Conservation (phyloP, 2,797 vertebrate genomes). For the Sorex maritimensis region DNA sequence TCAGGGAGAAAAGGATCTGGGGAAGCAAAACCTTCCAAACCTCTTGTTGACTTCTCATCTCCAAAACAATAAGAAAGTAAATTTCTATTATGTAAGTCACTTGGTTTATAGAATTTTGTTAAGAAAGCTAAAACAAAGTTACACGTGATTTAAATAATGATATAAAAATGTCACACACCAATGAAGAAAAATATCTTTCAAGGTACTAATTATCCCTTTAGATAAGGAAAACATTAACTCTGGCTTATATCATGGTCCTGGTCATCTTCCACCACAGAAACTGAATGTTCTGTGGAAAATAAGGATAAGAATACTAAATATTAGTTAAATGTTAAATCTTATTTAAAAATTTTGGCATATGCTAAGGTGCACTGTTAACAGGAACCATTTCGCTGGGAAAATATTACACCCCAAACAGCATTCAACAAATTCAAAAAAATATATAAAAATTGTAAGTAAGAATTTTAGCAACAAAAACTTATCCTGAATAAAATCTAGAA, state of each 20-base stretch:
- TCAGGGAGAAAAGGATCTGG: background rate
- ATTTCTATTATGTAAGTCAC: too few species aligned
- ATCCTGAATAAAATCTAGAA: slow-evolving; percentile 13
- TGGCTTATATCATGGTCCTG: background rate
- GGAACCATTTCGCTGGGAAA: slow-evolving; percentile 60
- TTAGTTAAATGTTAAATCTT: slow-evolving; percentile 41
- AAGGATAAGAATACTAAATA: too few species aligned
- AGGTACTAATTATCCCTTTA: slow-evolving; percentile 31
- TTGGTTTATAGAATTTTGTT: too few species aligned
- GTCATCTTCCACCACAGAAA: too few species aligned
- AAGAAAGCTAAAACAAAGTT: background rate
- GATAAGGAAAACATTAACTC: slow-evolving; percentile 26
- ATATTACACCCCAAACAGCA: slow-evolving; percentile 23
- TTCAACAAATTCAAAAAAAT: slow-evolving; percentile 54
- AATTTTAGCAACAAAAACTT: slow-evolving; percentile 35
- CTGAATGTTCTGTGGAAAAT: too few species aligned
- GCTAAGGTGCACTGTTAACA: slow-evolving; percentile 31
- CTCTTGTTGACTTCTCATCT: too few species aligned
- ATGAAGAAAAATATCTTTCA: slow-evolving; percentile 2
- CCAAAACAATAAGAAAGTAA: background rate
- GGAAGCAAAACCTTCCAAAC: background rate
- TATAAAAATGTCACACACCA: background rate
- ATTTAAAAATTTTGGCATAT: slow-evolving; percentile 51
- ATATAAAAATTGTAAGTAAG: background rate
- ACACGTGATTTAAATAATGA: background rate